Base-by-base conservation (phyloP, 2,888 invertebrate species). In the Sarcophaga rosellei region DNA sequence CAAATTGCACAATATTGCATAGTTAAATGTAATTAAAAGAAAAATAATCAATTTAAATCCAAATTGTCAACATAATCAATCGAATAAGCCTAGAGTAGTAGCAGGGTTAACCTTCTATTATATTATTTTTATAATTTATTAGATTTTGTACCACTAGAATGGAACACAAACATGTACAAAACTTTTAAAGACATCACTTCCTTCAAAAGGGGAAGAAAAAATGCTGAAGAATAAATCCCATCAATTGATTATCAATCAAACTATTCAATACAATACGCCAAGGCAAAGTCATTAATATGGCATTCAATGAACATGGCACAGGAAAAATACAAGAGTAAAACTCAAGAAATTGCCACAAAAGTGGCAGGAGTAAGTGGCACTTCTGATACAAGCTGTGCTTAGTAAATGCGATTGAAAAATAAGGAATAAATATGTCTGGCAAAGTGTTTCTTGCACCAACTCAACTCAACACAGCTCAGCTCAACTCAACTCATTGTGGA, bases 191-290 rank as follows among this genome's bases (percentile, higher is more conserved):
- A 35, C 35, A 35, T 53, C 17, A 17, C 17, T 53, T 15, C 17
- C 1, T 35, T 44, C 4, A 75, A 35, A 75, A 76, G 4, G 23
- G 17, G 8, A 35, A 12, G 17, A 45, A n/a, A 59, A 53, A 76
- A 59, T 17, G 17, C 4, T 15, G 59, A 17, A 72, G 45, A 59
- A 87, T 88, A 91, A 91, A 90, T 90, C 90, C 90, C 88, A 90
- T 90, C 90, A 91, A 91, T 92, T 91, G 90, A 90, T 90, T 92
- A 91, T 91, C 91, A 91, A 91, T 91, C 91, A 92, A 35, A 90
- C 88, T 89, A 88, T 74, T 68, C 82, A 85, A 79, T 79, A 68
- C 61, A 66, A 15, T 17, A 66, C 20, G 47, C 66, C 65, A 10
- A 72, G 3, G 53, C 21, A 53, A 35, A 47, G 12, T 47, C 68